Evolutionary conservation across 2,888 invertebrate species (phyloP), one percentile per base, ranked within the genome.

Genomic region (Phlogophora meticulosa): DNA sequence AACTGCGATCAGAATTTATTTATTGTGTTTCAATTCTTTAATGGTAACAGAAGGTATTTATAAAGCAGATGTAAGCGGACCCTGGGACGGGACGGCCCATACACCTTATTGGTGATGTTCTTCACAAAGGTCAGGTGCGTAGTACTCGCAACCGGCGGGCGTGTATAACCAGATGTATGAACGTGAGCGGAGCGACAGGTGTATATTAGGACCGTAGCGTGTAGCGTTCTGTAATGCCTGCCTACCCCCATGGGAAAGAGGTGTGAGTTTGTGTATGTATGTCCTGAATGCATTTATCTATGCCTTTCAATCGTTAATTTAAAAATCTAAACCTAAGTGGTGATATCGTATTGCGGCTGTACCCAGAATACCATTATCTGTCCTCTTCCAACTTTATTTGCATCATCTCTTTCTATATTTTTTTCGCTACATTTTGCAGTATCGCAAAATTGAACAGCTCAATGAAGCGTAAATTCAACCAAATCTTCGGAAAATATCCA

Each of bases 351-450:
- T 32, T 42, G 2, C 10, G 4, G 11, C 15, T 20, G 42, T 0
- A 32, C 34, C 0, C 34, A 71, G 7, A 60, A 71, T 40, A 49
- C n/a, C 7, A 49, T 42, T 32, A 0, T 61, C 15, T 11, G 36
- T 10, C 28, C 28, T 38, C 22, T 32, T 32, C 4, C 10, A 36
- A n/a, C 15, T 60, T 36, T 51, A 62, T 32, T 38, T n/a, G 17
- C 36, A 13, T 32, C 22, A 72, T 38, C 32, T 43, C 2, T 28
- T 28, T 28, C 28, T 28, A 28, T 28, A 61, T 61, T 43, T 36
- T 61, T 67, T 38, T 61, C 72, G 49, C 61, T 51, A 72, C 61
- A 67, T 71, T 67, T 72, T 38, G 36, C 38, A 53, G 63, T 72
- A 42, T 40, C 72, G 28, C 72, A 22, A 46, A 72, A 69, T 72